Percentiles rank a stretch among this genome's conserved stretches.
Conservation (phyloP, 2,797 vertebrate species). For the Vultur gryphus region DNA sequence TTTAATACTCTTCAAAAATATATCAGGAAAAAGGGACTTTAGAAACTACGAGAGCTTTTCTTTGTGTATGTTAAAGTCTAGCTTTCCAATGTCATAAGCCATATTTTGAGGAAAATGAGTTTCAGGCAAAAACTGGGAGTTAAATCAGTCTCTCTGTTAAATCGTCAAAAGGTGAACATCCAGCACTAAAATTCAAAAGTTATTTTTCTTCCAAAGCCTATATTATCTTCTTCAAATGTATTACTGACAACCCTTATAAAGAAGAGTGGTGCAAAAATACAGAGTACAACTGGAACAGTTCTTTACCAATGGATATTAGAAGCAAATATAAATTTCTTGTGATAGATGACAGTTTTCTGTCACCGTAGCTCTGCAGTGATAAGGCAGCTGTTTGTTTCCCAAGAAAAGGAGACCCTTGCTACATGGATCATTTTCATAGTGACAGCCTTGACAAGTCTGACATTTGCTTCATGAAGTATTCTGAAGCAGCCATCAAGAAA, state of each 20-base stretch:
- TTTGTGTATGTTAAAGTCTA: neutral
- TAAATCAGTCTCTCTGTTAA: neutral
- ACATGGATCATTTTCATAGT: slow-evolving; percentile 79
- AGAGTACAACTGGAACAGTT: slow-evolving; percentile 8
- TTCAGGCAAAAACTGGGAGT: neutral
- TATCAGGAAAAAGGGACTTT: neutral
- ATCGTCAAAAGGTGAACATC: neutral
- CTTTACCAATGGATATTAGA: slow-evolving; percentile 51
- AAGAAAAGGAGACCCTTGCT: slow-evolving; percentile 74
- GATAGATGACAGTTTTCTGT: slow-evolving; percentile 66
- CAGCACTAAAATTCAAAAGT: neutral
- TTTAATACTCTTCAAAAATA: neutral
- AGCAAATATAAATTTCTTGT: slow-evolving; percentile 48
- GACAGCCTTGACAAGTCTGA: slow-evolving; percentile 79
- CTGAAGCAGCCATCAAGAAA: slow-evolving; percentile 75
- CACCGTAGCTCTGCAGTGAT: slow-evolving; percentile 52
- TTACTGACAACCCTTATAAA: neutral
- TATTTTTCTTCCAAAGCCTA: neutral
- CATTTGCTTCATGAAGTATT: slow-evolving; percentile 79
- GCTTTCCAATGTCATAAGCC: neutral
- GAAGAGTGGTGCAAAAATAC: neutral
- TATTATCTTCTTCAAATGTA: neutral
- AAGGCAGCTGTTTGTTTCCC: slow-evolving; percentile 79
- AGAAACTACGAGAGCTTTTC: neutral
- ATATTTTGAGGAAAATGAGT: neutral